Evolutionary conservation across 2,888 invertebrate species (phyloP).

Genomic region (Dilophus febrilis): DNA sequence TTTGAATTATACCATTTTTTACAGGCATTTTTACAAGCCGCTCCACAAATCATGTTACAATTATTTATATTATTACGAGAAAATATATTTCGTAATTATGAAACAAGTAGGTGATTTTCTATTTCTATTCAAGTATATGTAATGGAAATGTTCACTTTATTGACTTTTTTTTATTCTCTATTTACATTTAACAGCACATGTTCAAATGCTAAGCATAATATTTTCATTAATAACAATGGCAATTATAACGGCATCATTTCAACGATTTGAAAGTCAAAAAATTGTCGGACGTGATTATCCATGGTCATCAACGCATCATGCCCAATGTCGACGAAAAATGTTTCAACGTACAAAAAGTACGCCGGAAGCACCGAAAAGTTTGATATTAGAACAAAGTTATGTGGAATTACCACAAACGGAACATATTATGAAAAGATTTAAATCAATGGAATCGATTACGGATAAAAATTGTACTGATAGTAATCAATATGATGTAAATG

Average conservation of each 20-base stretch:
- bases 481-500: not conserved
- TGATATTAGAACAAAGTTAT: not conserved
- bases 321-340: slow-evolving; percentile 14
- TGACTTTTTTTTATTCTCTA: not conserved
- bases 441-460: slow-evolving; percentile 5
- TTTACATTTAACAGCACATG: slow-evolving; percentile 35
- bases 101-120: slow-evolving; percentile 40
- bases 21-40: slow-evolving; percentile 60
- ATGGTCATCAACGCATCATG: slow-evolving; percentile 40
- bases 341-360: slow-evolving; percentile 9
- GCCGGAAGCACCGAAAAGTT: slow-evolving; percentile 5
- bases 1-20: slow-evolving; percentile 60
- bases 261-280: slow-evolving; percentile 64
- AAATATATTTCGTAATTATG: slow-evolving; percentile 35
- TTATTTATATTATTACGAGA: slow-evolving; percentile 44
- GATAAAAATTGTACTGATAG: too few species aligned
- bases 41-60: slow-evolving; percentile 52
- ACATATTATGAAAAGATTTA: slow-evolving; percentile 14
- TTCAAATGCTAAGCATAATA: slow-evolving; percentile 48
- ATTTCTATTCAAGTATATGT: too few species aligned
- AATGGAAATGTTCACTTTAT: too few species aligned
- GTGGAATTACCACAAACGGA: slow-evolving; percentile 22
- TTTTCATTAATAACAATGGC: slow-evolving; percentile 52
- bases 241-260: slow-evolving; percentile 50
- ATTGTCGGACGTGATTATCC: slow-evolving; percentile 53